Base-by-base conservation (phyloP, 2,113 vertebrate species). In the Pomatorhinus ruficollis region DNA sequence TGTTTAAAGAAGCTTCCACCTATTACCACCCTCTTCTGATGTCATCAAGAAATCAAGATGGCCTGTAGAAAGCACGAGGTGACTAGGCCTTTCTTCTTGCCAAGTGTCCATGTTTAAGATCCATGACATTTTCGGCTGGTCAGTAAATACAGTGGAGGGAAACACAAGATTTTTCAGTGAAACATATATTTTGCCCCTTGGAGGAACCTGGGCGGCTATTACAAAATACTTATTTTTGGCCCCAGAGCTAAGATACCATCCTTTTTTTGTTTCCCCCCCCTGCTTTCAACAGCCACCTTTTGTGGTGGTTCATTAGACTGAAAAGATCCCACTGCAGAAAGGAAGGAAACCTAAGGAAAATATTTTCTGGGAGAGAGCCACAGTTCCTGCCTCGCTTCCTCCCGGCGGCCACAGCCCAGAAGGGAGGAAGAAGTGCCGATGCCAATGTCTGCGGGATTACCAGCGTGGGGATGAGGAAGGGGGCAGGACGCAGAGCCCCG, bases 351-450 rank as follows among this genome's bases (percentile, higher is more conserved):
- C 5, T 25, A 61, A 71, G 78, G 45, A 69, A 90, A 75, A 63
- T 9, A 9, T 50, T 78, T 66, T 59, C 56, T 45, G 42, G 18
- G 35, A 49, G 22, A 70, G 6, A 92, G 23, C 25, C 64, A 44
- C 37, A 81, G 28, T 64, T 75, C 61, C 52, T 75, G 60, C 27
- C 33, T 53, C 35, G 7, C 28, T 87, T 87, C 60, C 35, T 80
- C 44, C 31, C 0, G 0, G 15, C 2, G 3, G n/a, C 63, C 61
- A n/a, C 37, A 78, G 60, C 28, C 27, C 81, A 86, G 64, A 37
- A 59, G 49, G 42, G 47, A 89, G 42, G 37, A 25, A 87, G 15
- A 50, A 23, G 39, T 70, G 37, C 42, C 5, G 9, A 40, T 56
- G 47, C 37, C 2, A 12, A 66, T 20, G 17, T 63, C 66, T 44